Evolutionary conservation across 2,797 vertebrate genomes (phyloP), one percentile per base, ranked within the genome.

Genomic region (Aldrovandia affinis): DNA sequence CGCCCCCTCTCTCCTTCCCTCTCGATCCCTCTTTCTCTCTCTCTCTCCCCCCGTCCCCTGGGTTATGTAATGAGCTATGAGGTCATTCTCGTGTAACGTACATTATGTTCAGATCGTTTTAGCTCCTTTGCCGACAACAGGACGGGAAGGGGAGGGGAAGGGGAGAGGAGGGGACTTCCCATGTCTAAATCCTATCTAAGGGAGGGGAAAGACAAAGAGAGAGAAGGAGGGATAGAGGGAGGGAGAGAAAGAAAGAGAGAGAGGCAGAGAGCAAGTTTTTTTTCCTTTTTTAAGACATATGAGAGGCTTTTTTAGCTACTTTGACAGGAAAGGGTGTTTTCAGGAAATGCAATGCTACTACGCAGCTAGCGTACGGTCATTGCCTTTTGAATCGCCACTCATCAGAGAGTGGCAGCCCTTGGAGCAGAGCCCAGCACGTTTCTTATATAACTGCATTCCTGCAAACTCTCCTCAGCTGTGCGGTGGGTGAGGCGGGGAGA

Each of bases 61-160:
- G 15, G 63, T 89, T 92, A 89, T 68, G 63, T 87, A 90, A 91
- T 83, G 84, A 9, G 30, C 81, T 50, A 87, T 88, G 88, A 90
- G 86, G 89, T 91, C 89, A 91, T 88, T 81, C 8, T 83, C 82
- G 39, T 50, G 81, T 88, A 86, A 85, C 10, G 78, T 59, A 88
- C 84, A 82, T 54, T 78, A 42, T 83, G 75, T 84, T 87, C 70
- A 22, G 70, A 75, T 75, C 39, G 70, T 4, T 42, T 75, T 75
- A 44, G 36, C 70, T 75, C 70, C 70, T 75, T 75, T 39, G n/a
- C 22, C 44, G 57, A 50, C 61, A 82, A 84, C 63, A 36, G 44
- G 63, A 86, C 80, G 68, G 39, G 86, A 85, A 86, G 55, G 55
- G 84, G 86, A 52, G 3, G 63, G 78, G 52, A 50, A 86, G 81